Conservation (phyloP, 2,113 vertebrate species). For the Willisornis vidua region DNA sequence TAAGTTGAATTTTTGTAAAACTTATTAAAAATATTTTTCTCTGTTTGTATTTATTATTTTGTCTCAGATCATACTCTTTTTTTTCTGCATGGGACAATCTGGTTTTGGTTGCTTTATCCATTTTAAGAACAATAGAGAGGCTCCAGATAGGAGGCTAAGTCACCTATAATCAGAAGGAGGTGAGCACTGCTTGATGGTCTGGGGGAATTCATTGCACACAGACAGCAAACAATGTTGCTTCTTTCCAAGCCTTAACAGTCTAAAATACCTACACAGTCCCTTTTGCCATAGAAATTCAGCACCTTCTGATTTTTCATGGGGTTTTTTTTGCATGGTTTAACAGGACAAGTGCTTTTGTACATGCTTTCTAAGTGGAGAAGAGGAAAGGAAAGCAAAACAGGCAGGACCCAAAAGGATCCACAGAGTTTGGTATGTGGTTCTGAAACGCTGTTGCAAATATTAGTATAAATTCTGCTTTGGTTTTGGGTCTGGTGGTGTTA, state of each 20-base stretch:
- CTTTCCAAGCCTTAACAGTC: not conserved
- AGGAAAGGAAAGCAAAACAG: not conserved
- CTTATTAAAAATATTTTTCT: conserved; percentile 32
- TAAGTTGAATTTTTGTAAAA: conserved; percentile 8
- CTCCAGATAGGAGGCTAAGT: not conserved
- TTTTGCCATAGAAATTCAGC: not conserved
- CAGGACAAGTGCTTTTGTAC: not conserved
- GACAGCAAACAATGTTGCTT: not conserved
- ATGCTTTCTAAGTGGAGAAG: not conserved
- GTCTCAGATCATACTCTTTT: not conserved
- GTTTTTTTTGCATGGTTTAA: not conserved
- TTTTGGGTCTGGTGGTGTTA: not conserved
- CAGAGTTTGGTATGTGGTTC: not conserved
- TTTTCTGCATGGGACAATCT: not conserved
- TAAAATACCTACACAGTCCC: not conserved
- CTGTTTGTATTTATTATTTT: not conserved
- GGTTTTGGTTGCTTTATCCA: not conserved
- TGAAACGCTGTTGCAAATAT: not conserved
- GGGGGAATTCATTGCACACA: not conserved
- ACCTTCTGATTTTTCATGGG: not conserved
- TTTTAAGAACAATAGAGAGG: not conserved
- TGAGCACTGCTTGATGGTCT: not conserved
- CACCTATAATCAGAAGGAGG: not conserved
- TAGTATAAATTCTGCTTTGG: not conserved
- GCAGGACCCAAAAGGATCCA: not conserved